phyloP scores from a whole-genome alignment of 2,797 vertebrate genomes.

The Phalanger gymnotis region DNA sequence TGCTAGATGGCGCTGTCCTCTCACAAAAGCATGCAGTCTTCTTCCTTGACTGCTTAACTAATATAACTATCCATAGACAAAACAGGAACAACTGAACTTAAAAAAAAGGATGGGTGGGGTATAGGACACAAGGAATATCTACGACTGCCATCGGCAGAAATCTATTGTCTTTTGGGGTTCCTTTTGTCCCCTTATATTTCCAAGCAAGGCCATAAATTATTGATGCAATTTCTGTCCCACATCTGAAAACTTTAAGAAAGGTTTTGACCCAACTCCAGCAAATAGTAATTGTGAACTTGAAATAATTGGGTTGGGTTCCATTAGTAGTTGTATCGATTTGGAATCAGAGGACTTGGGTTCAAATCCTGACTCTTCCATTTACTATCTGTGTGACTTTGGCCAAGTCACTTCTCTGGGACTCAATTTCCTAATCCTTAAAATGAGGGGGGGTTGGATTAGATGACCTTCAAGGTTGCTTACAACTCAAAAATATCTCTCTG shows the following conservation, averaged over 20 bases:
- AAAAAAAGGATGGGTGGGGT: constrained; percentile 25
- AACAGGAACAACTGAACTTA: constrained; percentile 47
- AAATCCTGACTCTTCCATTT: not conserved
- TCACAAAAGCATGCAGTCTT: constrained; percentile 72
- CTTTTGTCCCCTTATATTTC: constrained; percentile 7
- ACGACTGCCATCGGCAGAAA: not conserved
- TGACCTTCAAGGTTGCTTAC: not conserved
- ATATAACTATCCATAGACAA: not conserved
- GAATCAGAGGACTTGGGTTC: not conserved
- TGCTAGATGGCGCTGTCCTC: constrained; percentile 87
- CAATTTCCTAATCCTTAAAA: not conserved
- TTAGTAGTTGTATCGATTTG: not conserved
- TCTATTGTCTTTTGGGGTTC: not conserved
- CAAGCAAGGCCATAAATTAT: constrained; percentile 37
- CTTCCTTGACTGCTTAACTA: not conserved
- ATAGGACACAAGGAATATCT: not conserved
- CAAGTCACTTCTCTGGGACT: not conserved
- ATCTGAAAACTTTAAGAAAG: constrained; percentile 59
- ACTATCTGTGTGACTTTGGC: not conserved
- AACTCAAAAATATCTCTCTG: constrained; percentile 65
- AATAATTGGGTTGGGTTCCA: constrained; percentile 38
- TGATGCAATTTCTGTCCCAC: constrained; percentile 61
- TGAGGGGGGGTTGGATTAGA: not conserved
- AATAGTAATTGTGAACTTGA: constrained; percentile 79
- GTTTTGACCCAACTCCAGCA: constrained; percentile 73